Conservation (phyloP, 1,140 invertebrate species). For the Tenebrio molitor region DNA sequence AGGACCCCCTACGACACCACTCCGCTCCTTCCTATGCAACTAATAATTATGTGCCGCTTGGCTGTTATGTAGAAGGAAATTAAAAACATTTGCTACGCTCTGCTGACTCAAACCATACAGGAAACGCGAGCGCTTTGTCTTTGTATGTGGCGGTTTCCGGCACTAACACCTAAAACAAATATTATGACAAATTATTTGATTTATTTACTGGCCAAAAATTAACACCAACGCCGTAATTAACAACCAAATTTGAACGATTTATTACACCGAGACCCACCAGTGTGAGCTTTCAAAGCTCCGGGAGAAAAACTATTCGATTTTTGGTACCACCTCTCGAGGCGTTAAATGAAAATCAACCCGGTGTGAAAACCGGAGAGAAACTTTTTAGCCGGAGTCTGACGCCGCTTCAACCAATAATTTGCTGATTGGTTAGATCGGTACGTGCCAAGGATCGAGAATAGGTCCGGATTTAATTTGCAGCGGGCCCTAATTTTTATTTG, state of each 20-base stretch:
- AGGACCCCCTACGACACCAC: too few species aligned
- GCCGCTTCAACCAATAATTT: slow-evolving; percentile 24
- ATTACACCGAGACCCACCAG: background rate
- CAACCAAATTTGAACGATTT: background rate
- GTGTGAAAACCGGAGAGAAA: slow-evolving; percentile 10
- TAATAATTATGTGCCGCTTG: slow-evolving; percentile 32
- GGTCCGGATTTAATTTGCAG: slow-evolving; percentile 23
- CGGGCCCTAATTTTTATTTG: slow-evolving; percentile 35
- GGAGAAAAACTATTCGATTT: too few species aligned
- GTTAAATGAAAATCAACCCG: background rate
- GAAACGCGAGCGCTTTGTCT: slow-evolving; percentile 37
- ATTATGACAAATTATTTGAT: slow-evolving; percentile 32
- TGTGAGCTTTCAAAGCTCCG: background rate
- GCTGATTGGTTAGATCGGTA: slow-evolving; percentile 16
- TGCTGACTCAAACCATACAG: slow-evolving; percentile 42
- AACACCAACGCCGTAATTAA: slow-evolving; percentile 7
- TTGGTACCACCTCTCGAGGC: background rate
- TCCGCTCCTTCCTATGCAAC: slow-evolving; percentile 1
- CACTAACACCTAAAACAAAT: slow-evolving; percentile 38
- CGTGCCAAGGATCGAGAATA: background rate
- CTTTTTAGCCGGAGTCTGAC: background rate
- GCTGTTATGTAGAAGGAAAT: slow-evolving; percentile 40
- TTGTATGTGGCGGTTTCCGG: slow-evolving; percentile 24
- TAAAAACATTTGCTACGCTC: slow-evolving; percentile 46
- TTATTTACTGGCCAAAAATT: slow-evolving; percentile 8